A percentile compares a stretch with the other conserved stretches of the same genome.
Evolutionary conservation across 2,888 invertebrate genomes (phyloP).

Genomic region (Rotaria socialis): DNA sequence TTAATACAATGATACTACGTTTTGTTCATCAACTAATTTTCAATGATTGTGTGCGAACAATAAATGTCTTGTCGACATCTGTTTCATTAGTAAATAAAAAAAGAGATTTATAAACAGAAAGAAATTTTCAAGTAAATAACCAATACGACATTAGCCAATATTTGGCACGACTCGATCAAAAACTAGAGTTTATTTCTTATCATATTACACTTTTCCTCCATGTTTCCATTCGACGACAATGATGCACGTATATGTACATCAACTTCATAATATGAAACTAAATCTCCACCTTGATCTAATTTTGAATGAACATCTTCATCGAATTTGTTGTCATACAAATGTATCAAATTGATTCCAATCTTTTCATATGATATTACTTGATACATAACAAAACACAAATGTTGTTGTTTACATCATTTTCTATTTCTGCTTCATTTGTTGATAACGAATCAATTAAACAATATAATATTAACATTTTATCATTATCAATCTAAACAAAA

Average conservation of each 20-base stretch:
- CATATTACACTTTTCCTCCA: conserved; percentile 78
- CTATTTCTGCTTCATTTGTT: conserved; percentile 66
- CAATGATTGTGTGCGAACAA: conserved; percentile 73
- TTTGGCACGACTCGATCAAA: conserved; percentile 86
- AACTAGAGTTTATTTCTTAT: conserved; percentile 70
- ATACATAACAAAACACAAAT: conserved; percentile 76
- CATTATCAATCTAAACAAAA: conserved; percentile 69
- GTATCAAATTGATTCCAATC: conserved; percentile 71
- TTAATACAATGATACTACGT: conserved; percentile 72
- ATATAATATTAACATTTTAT: conserved; percentile 74
- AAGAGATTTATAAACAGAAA: conserved; percentile 70
- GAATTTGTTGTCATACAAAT: conserved; percentile 68
- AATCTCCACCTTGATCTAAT: conserved; percentile 64
- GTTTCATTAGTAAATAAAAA: conserved; percentile 85
- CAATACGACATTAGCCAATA: conserved; percentile 80
- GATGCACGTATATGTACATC: too few relatives aligned
- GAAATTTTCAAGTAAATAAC: conserved; percentile 72
- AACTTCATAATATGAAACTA: conserved; percentile 75
- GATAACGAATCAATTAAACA: conserved; percentile 70
- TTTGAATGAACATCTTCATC: conserved; percentile 70
- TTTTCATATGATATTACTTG: conserved; percentile 74
- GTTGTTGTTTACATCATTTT: conserved; percentile 70
- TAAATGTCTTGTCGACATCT: conserved; percentile 79
- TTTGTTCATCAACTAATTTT: conserved; percentile 65
- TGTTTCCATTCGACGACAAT: conserved; percentile 68